These are phyloP conservation scores for Australoheros facetus DNA, from an alignment of 2,797 vertebrate genomes.

Conservation along the genomic window DNA sequence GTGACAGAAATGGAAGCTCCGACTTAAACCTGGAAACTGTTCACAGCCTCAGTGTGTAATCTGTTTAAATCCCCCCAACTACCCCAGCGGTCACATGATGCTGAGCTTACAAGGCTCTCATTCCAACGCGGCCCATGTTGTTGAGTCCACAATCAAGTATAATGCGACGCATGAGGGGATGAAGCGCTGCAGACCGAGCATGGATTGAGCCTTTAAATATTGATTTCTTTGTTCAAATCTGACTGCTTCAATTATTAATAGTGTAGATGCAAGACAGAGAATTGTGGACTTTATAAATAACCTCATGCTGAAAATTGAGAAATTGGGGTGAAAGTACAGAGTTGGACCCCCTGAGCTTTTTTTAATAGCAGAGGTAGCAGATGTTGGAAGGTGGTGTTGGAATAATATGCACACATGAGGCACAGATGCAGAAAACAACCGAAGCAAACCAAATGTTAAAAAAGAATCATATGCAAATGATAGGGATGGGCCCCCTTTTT, in stretches of 20 bases:
- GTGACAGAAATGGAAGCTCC: neutral
- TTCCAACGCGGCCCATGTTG: conserved; percentile 6
- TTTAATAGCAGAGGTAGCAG: conserved; percentile 23
- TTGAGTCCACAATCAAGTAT: conserved; percentile 33
- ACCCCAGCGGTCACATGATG: conserved; percentile 19
- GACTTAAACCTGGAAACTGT: conserved; percentile 29
- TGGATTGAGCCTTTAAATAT: conserved; percentile 71
- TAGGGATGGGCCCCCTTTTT: neutral
- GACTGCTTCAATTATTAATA: conserved; percentile 69
- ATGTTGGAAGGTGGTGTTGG: conserved; percentile 16
- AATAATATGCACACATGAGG: neutral
- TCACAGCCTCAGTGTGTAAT: conserved; percentile 18
- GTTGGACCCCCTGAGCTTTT: conserved; percentile 33
- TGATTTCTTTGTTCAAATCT: conserved; percentile 76
- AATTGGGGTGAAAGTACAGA: conserved; percentile 42
- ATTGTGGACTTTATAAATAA: conserved; percentile 72
- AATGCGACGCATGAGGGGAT: conserved; percentile 45
- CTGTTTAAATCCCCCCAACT: conserved; percentile 29
- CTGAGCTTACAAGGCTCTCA: conserved; percentile 33
- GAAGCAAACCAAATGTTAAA: neutral
- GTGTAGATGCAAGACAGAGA: conserved; percentile 57
- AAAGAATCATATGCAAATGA: neutral
- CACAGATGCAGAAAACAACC: neutral
- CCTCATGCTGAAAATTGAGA: conserved; percentile 32
- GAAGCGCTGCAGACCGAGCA: conserved; percentile 64